Percentiles rank a stretch among this genome's conserved stretches.
Conservation (phyloP, 2,797 vertebrate genomes). For the Synaphobranchus kaupii region DNA sequence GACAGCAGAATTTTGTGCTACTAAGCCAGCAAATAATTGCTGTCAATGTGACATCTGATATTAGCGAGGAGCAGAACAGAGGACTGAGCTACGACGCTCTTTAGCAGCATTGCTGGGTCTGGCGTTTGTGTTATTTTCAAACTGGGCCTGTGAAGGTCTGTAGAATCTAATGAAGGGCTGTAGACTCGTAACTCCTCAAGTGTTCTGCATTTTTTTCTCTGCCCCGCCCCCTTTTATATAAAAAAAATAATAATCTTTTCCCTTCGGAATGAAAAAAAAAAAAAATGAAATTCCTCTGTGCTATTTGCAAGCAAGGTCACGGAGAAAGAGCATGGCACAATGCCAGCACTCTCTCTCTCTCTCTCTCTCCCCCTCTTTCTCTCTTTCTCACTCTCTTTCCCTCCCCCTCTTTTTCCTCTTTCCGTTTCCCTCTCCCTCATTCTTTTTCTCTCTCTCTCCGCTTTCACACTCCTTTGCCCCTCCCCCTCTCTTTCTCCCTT, state of each 20-base stretch:
- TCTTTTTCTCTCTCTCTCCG: conserved; percentile 1
- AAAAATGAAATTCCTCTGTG: conserved; percentile 67
- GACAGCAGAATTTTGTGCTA: conserved; percentile 7
- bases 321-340: conserved; percentile 75
- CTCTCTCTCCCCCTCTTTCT: conserved; percentile 32
- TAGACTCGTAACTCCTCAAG: conserved; percentile 11
- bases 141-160: conserved; percentile 30
- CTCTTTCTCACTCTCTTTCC: conserved; percentile 26
- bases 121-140: neutral
- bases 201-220: neutral
- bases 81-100: neutral
- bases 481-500: neutral
- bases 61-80: neutral
- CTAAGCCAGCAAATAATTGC: neutral
- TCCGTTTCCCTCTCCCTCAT: conserved; percentile 51
- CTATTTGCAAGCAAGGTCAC: conserved; percentile 84
- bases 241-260: neutral
- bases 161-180: conserved; percentile 1
- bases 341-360: conserved; percentile 68
- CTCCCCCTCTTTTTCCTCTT: conserved; percentile 30
- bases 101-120: neutral
- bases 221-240: neutral
- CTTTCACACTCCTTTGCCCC: conserved; percentile 15
- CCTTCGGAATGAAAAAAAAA: conserved; percentile 48
- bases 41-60: conserved; percentile 24